phyloP scores from a whole-genome alignment of 1,140 invertebrate species.

The Bombus terrestris region DNA sequence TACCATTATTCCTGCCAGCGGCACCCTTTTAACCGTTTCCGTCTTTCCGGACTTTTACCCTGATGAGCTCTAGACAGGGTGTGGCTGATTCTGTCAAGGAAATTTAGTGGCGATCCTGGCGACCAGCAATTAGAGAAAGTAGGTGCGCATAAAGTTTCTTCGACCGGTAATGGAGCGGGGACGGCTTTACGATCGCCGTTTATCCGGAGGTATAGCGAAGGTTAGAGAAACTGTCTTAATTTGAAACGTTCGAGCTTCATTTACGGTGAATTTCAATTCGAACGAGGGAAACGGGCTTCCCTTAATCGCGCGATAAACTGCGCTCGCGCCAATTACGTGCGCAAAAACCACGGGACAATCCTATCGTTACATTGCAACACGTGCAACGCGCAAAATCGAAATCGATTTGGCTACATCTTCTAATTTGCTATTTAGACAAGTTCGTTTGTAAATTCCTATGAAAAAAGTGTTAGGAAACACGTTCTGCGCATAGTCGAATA shows the following conservation, averaged over 20 bases:
- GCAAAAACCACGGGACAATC: conserved; percentile 20
- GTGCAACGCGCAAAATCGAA: neutral
- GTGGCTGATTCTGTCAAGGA: conserved; percentile 67
- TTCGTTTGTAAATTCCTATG: neutral
- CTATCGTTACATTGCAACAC: neutral
- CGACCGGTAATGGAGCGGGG: conserved; percentile 44
- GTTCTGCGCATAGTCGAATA: neutral
- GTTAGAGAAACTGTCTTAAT: conserved; percentile 47
- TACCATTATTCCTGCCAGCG: conserved; percentile 31
- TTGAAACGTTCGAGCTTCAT: conserved; percentile 44
- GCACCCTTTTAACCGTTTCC: conserved; percentile 36
- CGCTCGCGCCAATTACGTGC: conserved; percentile 21
- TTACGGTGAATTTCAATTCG: conserved; percentile 44
- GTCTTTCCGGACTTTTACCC: conserved; percentile 63
- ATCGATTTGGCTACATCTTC: neutral
- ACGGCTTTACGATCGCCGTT: conserved; percentile 51
- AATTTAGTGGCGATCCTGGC: conserved; percentile 67
- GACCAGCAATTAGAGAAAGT: conserved; percentile 69
- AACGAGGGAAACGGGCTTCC: conserved; percentile 12
- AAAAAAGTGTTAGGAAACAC: neutral
- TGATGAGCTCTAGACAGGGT: conserved; percentile 65
- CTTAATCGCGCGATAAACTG: conserved; percentile 47
- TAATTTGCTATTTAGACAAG: neutral
- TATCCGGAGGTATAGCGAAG: conserved; percentile 36
- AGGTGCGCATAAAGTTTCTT: conserved; percentile 68